phyloP scores from a whole-genome alignment of 2,113 vertebrate genomes.

The Kobus ellipsiprymnus region DNA sequence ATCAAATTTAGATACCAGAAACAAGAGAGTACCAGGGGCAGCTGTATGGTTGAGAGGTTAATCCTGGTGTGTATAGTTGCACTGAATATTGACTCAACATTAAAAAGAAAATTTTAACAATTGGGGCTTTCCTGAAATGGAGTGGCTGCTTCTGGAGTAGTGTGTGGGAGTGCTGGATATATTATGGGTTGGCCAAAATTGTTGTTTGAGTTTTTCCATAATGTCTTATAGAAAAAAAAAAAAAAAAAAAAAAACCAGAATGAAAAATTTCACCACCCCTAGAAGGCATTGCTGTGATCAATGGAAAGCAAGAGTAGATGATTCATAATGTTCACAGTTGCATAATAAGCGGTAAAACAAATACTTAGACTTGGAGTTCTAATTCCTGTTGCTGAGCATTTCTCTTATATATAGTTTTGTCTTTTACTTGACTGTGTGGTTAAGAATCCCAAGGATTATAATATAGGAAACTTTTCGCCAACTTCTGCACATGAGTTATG shows the following conservation, averaged over 20 bases:
- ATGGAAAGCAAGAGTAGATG: neutral
- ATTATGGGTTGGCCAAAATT: neutral
- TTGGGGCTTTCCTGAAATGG: neutral
- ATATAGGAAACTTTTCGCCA: neutral
- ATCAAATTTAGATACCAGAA: neutral
- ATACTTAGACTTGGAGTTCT: neutral
- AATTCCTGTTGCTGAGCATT: neutral
- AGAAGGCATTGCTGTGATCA: neutral
- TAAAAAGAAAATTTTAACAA: neutral
- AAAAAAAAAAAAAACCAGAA: neutral
- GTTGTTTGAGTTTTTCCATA: neutral
- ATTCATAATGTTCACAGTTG: neutral
- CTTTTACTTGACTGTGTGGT: neutral
- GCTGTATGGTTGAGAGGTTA: neutral
- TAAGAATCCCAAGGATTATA: neutral
- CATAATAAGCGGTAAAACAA: neutral
- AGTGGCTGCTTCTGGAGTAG: neutral
- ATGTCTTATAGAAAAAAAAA: neutral
- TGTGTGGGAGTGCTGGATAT: neutral
- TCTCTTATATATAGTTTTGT: neutral
- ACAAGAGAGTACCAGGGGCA: neutral
- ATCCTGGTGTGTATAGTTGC: neutral
- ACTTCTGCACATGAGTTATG: neutral
- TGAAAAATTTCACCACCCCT: neutral
- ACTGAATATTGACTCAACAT: neutral